Evolutionary conservation across 2,797 vertebrate genomes (phyloP), one percentile per base, ranked within the genome.

Genomic region (Psittacula echo): DNA sequence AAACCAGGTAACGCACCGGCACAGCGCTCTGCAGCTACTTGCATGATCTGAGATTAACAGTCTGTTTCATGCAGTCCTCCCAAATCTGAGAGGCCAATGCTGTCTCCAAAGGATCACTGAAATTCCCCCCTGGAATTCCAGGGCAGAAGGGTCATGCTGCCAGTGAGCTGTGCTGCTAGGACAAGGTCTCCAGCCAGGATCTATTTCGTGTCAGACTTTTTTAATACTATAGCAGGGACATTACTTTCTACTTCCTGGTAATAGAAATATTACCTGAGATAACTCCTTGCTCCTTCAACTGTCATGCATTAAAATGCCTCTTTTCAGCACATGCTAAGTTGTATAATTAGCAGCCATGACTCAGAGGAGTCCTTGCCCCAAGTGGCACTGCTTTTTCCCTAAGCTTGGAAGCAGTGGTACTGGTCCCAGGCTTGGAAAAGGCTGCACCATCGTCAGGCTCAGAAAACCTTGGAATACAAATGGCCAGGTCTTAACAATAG

Each of bases 401-500:
- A 42, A 75, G 39, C 62, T 14, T 93, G 84, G 89, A 71, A 90
- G 78, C 41, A 41, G 45, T 44, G 47, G 65, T 70, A 19, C 60
- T 82, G 45, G 23, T 95, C 83, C 44, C 47, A 32, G 74, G 89
- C 76, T 71, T 67, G 88, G 72, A 66, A 89, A 71, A n/a, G 77
- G 81, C 88, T 87, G 77, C 64, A 42, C 56, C 84, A 85, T 6
- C 83, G 1, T 29, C 8, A 7, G 80, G 41, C 34, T 92, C 41
- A 56, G 71, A 82, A 92, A 95, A 83, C 77, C 86, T 53, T 42
- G 75, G 60, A 48, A 87, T 65, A 95, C 84, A 85, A 94, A 77
- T 8, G 81, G 81, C 68, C 81, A 13, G 47, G 37, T 62, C 68
- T 78, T 75, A 88, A 95, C 94, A 96, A 95, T 93, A 68, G 85